Conservation (phyloP, 2,888 invertebrate species). For the Pterobdella sp. region DNA sequence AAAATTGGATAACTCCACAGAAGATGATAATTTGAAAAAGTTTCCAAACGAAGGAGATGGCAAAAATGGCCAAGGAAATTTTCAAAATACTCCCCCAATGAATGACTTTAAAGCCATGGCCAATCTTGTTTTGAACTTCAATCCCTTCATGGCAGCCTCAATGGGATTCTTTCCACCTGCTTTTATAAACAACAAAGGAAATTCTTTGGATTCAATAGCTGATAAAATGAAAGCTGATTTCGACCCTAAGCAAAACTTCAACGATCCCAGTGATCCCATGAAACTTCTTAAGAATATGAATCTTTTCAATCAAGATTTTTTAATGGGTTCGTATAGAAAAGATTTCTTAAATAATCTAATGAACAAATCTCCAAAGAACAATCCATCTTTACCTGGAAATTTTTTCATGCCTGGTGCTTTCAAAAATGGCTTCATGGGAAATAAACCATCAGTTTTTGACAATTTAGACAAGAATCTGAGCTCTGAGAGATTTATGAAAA, state of each 20-base stretch:
- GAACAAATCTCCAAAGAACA: slow-evolving; percentile 39
- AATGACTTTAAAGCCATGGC: slow-evolving; percentile 27
- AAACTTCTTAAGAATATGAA: slow-evolving; percentile 32
- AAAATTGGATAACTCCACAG: background rate
- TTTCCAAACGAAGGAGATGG: background rate
- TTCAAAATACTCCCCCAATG: background rate
- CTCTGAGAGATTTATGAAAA: background rate
- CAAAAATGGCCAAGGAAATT: slow-evolving; percentile 2
- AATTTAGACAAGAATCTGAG: slow-evolving; percentile 16
- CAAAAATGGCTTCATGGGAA: slow-evolving; percentile 21
- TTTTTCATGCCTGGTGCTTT: slow-evolving; percentile 48
- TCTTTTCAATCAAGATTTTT: slow-evolving; percentile 55
- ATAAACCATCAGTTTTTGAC: slow-evolving; percentile 17
- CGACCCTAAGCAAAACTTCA: background rate
- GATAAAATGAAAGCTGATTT: slow-evolving; percentile 2
- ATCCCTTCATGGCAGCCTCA: slow-evolving; percentile 26
- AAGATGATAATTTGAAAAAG: background rate
- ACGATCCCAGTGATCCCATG: slow-evolving; percentile 12
- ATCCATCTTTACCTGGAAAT: background rate
- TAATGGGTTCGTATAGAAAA: slow-evolving; percentile 77
- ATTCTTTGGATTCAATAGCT: background rate
- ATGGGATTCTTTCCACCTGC: slow-evolving; percentile 27
- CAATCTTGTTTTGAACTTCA: slow-evolving; percentile 24
- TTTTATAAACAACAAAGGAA: slow-evolving; percentile 8
- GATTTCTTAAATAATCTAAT: slow-evolving; percentile 50